phyloP scores from a whole-genome alignment of 2,888 invertebrate species.

The Iphiclides podalirius region DNA sequence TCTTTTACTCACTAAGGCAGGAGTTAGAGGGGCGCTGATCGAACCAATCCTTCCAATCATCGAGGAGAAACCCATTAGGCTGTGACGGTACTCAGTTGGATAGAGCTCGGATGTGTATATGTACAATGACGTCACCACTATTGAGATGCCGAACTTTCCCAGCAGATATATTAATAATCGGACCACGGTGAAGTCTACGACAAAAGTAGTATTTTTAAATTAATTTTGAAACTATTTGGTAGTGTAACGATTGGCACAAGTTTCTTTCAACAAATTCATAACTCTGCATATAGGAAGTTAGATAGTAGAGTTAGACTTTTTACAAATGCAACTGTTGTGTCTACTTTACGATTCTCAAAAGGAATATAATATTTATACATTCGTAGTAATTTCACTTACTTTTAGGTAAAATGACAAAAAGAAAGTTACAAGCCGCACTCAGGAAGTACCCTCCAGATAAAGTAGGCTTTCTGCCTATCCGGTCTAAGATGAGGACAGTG shows the following conservation, averaged over 20 bases:
- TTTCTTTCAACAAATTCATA: no score
- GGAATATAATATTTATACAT: no score
- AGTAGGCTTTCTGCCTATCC: conserved; percentile 81
- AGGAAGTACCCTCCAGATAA: conserved; percentile 80
- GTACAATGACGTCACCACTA: conserved; percentile 83
- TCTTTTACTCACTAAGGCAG: conserved; percentile 79
- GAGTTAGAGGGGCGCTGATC: conserved; percentile 85
- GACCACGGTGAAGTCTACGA: conserved; percentile 47
- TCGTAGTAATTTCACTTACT: conserved; percentile 64
- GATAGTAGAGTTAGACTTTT: no score
- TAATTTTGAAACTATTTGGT: no score
- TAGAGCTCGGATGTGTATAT: conserved; percentile 86
- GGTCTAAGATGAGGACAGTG: conserved; percentile 81
- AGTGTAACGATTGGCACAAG: no score
- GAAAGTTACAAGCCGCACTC: conserved; percentile 73
- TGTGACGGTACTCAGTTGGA: conserved; percentile 85
- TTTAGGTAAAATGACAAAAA: conserved; percentile 69
- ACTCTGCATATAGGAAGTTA: no score
- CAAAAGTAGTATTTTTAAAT: no score
- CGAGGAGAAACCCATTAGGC: conserved; percentile 83
- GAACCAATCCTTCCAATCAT: conserved; percentile 86
- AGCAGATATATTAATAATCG: conserved; percentile 76
- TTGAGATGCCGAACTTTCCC: conserved; percentile 83
- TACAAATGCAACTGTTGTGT: no score
- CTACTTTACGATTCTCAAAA: no score